phyloP scores from a whole-genome alignment of 2,888 invertebrate species.

The Aphrophora alni region DNA sequence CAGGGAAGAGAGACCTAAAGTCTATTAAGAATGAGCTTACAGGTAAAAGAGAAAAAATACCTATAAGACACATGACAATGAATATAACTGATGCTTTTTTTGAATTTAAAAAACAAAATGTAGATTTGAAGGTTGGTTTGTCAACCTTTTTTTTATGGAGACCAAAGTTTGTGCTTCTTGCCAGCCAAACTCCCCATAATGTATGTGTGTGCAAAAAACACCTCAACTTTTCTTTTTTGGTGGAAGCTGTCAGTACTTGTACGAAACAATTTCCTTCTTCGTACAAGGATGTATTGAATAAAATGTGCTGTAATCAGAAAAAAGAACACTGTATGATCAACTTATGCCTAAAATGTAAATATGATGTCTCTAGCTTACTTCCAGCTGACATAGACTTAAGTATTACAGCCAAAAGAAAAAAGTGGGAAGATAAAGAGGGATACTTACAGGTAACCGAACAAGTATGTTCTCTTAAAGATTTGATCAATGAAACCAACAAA shows the following conservation, averaged over 20 bases:
- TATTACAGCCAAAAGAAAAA: not conserved
- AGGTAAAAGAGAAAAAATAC: constrained; percentile 11
- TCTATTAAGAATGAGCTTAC: not conserved
- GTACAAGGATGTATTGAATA: constrained; percentile 15
- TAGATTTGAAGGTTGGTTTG: constrained; percentile 7
- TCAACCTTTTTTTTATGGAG: constrained; percentile 14
- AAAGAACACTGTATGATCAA: constrained; percentile 16
- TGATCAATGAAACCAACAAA: not conserved
- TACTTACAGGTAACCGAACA: constrained; percentile 12
- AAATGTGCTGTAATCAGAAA: constrained; percentile 20
- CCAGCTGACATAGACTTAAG: not conserved
- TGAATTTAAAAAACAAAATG: not conserved
- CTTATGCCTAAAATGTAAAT: not conserved
- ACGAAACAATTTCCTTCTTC: constrained; percentile 7
- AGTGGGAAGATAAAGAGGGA: constrained; percentile 13
- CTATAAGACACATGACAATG: constrained; percentile 10
- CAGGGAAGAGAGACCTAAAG: constrained; percentile 16
- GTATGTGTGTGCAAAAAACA: constrained; percentile 25
- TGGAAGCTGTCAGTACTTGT: constrained; percentile 9
- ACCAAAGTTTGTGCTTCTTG: constrained; percentile 21
- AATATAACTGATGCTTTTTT: constrained; percentile 21
- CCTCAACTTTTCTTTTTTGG: constrained; percentile 14
- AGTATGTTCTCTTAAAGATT: not conserved
- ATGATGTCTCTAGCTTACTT: not conserved
- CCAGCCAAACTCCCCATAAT: constrained; percentile 21